These are phyloP conservation scores for Acanthornis magna DNA, from an alignment of 2,797 vertebrate genomes.

Conservation along the genomic window DNA sequence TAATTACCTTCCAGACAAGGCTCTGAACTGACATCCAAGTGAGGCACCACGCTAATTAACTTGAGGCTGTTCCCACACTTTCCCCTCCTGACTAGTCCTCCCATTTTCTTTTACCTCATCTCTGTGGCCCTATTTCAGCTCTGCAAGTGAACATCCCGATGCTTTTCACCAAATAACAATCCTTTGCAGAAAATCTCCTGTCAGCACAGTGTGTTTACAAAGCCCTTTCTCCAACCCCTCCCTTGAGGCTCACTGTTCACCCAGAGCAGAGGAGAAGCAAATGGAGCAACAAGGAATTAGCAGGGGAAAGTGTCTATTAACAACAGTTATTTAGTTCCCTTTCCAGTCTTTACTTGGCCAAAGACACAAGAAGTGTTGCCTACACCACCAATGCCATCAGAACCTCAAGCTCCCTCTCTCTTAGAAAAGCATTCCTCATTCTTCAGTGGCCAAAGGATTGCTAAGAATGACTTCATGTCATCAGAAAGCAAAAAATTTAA, in stretches of 20 bases:
- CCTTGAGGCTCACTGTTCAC: background rate
- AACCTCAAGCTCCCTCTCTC: background rate
- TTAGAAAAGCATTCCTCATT: background rate
- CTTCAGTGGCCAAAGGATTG: background rate
- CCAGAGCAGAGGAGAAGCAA: background rate
- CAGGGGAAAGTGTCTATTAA: background rate
- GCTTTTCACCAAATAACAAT: background rate
- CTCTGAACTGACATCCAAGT: background rate
- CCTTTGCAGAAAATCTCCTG: background rate
- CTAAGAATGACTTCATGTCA: background rate
- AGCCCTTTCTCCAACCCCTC: background rate
- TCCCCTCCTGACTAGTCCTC: background rate
- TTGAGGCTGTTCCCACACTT: background rate
- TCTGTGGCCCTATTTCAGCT: background rate
- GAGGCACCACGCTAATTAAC: background rate
- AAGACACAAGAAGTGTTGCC: background rate
- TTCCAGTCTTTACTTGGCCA: background rate
- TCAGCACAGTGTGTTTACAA: background rate
- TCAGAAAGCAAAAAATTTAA: slow-evolving; percentile 1
- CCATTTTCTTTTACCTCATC: background rate
- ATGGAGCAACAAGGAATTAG: background rate
- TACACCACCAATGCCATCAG: background rate
- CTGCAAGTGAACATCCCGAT: background rate
- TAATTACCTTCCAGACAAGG: background rate
- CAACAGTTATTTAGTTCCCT: background rate